Conservation (phyloP, 1,140 invertebrate species). For the Drosophila dunni region DNA sequence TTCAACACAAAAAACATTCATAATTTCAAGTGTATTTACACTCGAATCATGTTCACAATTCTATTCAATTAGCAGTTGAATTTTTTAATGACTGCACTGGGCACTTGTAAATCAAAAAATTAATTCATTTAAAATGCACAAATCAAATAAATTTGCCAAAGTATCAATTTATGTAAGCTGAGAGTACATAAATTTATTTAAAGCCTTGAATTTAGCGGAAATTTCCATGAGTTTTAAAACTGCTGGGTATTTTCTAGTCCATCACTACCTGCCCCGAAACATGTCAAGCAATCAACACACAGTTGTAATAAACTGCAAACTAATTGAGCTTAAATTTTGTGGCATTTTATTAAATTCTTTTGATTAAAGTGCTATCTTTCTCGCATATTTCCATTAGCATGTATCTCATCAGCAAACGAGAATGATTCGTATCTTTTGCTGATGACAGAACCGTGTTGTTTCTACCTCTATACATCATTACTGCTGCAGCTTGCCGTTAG, state of each 20-base stretch:
- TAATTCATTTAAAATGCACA: slow-evolving; percentile 11
- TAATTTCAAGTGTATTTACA: slow-evolving; percentile 8
- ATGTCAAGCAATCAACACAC: neutral
- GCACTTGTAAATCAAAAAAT: slow-evolving; percentile 5
- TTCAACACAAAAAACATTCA: neutral
- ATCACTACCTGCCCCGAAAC: too few relatives aligned
- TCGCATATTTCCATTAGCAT: slow-evolving; percentile 1
- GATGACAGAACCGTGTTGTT: slow-evolving; percentile 12
- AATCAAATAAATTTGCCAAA: neutral
- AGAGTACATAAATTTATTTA: too few relatives aligned
- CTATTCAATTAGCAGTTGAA: slow-evolving; percentile 12
- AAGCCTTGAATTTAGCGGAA: too few relatives aligned
- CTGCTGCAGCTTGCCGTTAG: neutral
- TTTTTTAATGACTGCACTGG: slow-evolving; percentile 9
- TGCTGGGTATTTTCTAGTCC: too few relatives aligned
- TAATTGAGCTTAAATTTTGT: slow-evolving; percentile 1
- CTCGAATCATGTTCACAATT: neutral
- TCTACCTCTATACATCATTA: neutral
- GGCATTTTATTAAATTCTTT: neutral
- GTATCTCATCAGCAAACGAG: slow-evolving; percentile 7
- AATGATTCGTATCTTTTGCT: neutral
- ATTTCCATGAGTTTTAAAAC: too few relatives aligned
- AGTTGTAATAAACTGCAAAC: neutral
- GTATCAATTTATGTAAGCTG: too few relatives aligned
- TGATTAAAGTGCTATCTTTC: neutral